Base-by-base conservation (phyloP, 2,113 vertebrate genomes). In the Dendropsophus ebraccatus region DNA sequence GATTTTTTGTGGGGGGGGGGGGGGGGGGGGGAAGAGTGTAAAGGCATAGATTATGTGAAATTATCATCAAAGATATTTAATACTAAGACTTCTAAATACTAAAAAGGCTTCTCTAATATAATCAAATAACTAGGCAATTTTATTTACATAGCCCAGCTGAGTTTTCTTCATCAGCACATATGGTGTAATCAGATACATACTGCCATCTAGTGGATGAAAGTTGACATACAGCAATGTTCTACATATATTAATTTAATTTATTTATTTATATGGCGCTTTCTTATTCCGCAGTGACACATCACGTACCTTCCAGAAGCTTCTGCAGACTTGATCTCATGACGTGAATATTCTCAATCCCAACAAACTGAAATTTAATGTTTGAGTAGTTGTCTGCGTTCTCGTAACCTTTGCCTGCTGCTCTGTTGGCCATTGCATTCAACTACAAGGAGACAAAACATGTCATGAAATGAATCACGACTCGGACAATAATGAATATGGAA, bases 351-450 rank as follows among this genome's bases (percentile, higher is more conserved):
- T 99, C 98, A 85, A 99, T 99, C 89, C 98, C 98, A 87, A 99
- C 97, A 92, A 99, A 99, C 92, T 99, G 97, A 92, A 99, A 99
- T 90, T 97, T 96, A 90, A 99, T 99, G 91, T 99, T 98, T 87
- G 97, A 97, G 92, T 99, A 99, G 93, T 99, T 99, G 91, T 99
- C 98, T 91, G 99, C 96, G n/a, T 99, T 99, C 91, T 99, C 98
- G 62, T 99, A 99, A 87, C 98, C 98, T 93, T 99, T 99, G 56
- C 98, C 98, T 32, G 97, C 98, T 28, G 98, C 98, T 91, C 98
- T 95, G 91, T 99, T 99, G 11, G 98, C 98, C 86, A 99, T 92
- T 0, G 98, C 98, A 82, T 99, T 99, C 88, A 99, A 91, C 98
- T 99, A 88, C 79, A 90, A 91, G 82, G 30, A 3, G 17, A 50